phyloP scores from a whole-genome alignment of 2,113 vertebrate species.

The Tachuris rubrigastra region DNA sequence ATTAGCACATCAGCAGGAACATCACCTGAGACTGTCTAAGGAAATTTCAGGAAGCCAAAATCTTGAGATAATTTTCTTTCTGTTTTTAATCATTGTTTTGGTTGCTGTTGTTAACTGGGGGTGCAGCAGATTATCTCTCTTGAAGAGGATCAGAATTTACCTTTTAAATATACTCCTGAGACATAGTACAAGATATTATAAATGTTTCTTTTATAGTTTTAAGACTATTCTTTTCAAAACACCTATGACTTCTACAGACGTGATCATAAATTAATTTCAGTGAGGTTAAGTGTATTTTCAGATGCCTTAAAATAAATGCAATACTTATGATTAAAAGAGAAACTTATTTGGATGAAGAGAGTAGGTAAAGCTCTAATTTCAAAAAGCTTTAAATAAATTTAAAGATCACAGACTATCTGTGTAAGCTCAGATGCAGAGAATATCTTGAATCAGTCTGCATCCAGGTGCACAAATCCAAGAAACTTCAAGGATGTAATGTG shows the following conservation, averaged over 20 bases:
- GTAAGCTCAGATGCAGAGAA: background rate
- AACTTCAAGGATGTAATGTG: background rate
- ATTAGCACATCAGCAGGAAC: background rate
- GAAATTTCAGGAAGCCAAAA: background rate
- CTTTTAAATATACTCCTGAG: background rate
- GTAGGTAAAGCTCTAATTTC: background rate
- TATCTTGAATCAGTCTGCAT: background rate
- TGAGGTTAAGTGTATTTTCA: background rate
- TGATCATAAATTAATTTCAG: background rate
- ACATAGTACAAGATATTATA: background rate
- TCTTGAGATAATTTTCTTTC: background rate
- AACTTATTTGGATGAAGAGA: background rate
- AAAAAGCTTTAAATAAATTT: background rate
- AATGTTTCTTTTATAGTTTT: background rate
- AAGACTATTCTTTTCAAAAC: background rate
- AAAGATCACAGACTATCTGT: background rate
- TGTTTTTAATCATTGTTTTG: background rate
- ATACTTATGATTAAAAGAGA: background rate
- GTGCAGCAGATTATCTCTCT: background rate
- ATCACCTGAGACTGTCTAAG: background rate
- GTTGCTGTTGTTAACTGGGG: background rate
- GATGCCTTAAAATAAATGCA: background rate
- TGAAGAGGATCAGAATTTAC: background rate
- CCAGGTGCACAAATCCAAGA: background rate
- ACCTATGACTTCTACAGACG: background rate